Base-by-base conservation (phyloP, 2,888 invertebrate genomes). In the Chymomyza procnemis region DNA sequence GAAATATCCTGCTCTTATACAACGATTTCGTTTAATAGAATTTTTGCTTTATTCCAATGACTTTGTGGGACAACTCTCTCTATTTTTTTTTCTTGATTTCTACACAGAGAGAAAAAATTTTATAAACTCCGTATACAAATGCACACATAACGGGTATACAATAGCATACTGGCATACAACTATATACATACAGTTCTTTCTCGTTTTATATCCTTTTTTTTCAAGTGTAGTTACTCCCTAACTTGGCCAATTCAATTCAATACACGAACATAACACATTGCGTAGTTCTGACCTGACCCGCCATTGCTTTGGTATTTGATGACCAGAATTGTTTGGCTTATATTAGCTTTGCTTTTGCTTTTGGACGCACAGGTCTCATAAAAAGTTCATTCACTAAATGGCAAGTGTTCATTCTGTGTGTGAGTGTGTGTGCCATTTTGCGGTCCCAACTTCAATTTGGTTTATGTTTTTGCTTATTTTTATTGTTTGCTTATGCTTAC, bases 391-490 rank as follows among this genome's bases (percentile, higher is more conserved):
- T 78, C 78, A 80, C 75, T 75, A 78, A 78, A 78, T 78, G 78
- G 78, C 78, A 73, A 80, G 76, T 76, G 74, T 73, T 58, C 12
- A 16, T 19, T 16, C 14, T 69, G 41, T 54, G 21, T 73, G 65
- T 47, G 59, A 62, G 26, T 67, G 56, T 14, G 26, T 56, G n/a
- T 8, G 30, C 16, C 4, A 26, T 66, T 80, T 64, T 79, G 80
- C 66, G 79, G 77, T 79, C 77, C 50, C 73, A 66, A 65, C 69
- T 68, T 68, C 74, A 80, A 78, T 79, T 79, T 80, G 78, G 80
- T 79, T 80, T 80, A 78, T 78, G 76, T 80, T 80, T 79, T 79
- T 76, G 79, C 76, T 79, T 78, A 76, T 80, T 79, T 79, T 80
- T 79, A 80, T 80, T 79, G 73, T 73, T 73, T 64, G 66, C 67